Percentiles rank a stretch among this genome's conserved stretches.
Evolutionary conservation across 2,888 invertebrate genomes (phyloP).

Genomic region (Meliscaeva auricollis): DNA sequence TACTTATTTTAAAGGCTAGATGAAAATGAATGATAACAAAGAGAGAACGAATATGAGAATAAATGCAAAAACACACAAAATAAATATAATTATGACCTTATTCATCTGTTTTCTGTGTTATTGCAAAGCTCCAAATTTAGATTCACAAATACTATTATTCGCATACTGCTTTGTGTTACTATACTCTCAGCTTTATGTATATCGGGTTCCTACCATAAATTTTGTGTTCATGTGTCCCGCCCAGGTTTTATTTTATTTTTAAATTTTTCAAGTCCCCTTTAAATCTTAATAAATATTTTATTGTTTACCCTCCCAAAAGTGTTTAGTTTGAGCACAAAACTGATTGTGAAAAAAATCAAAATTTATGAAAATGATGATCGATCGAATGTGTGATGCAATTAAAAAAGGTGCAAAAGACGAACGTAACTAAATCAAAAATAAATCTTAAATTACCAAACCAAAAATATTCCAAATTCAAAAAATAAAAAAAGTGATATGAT

Average conservation of each 20-base stretch:
- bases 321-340: conserved; percentile 25
- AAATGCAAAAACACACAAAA: conserved; percentile 66
- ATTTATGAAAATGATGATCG: conserved; percentile 44
- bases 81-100: conserved; percentile 73
- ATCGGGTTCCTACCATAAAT: conserved; percentile 53
- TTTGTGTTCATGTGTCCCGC: conserved; percentile 78
- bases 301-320: conserved; percentile 2
- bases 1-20: conserved; percentile 60
- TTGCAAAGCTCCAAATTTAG: conserved; percentile 69
- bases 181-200: conserved; percentile 58
- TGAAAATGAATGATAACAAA: conserved; percentile 62
- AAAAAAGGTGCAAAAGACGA: conserved; percentile 18
- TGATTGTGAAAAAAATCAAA: conserved; percentile 19
- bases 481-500: conserved; percentile 54
- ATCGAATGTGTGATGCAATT: conserved; percentile 39
- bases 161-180: conserved; percentile 43
- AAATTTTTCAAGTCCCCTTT: too few relatives aligned
- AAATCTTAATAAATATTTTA: not conserved
- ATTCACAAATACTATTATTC: conserved; percentile 53
- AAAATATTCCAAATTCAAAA: not conserved
- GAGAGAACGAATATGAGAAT: conserved; percentile 44
- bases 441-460: conserved; percentile 20
- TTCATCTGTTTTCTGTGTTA: conserved; percentile 68
- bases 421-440: conserved; percentile 30
- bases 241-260: conserved; percentile 77